phyloP scores from a whole-genome alignment of 2,797 vertebrate species.

The Podargus strigoides region DNA sequence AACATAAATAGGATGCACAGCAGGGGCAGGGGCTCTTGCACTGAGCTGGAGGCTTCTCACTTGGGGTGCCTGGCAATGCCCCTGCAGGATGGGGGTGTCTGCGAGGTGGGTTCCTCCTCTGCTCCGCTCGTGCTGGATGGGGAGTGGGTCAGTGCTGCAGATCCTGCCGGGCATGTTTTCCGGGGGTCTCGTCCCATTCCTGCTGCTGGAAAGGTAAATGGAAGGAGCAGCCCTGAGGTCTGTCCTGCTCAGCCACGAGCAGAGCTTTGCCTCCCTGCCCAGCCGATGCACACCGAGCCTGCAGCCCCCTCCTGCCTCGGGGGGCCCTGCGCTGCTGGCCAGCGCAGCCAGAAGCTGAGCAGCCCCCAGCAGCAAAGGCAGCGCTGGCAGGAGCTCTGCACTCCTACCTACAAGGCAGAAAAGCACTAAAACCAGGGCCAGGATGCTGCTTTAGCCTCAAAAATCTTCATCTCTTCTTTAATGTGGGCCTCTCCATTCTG shows the following conservation, averaged over 20 bases:
- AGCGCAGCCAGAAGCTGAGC: background rate
- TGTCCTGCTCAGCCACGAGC: background rate
- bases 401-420: background rate
- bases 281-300: rapidly evolving
- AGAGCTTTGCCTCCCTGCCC: background rate
- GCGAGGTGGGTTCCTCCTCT: background rate
- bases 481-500: background rate
- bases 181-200: background rate
- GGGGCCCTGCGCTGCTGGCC: rapidly evolving
- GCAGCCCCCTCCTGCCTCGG: background rate
- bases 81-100: background rate
- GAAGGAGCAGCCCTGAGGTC: background rate
- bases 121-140: background rate
- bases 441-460: background rate
- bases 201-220: background rate
- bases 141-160: background rate
- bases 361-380: background rate
- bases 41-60: background rate
- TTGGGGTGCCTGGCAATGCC: background rate
- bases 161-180: background rate
- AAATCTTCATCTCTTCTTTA: background rate
- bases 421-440: background rate
- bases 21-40: background rate
- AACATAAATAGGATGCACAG: background rate
- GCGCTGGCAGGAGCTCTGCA: background rate